phyloP scores from a whole-genome alignment of 37 sponge, comb jelly and placozoan species.

The Aphrocallistes beatrix region DNA sequence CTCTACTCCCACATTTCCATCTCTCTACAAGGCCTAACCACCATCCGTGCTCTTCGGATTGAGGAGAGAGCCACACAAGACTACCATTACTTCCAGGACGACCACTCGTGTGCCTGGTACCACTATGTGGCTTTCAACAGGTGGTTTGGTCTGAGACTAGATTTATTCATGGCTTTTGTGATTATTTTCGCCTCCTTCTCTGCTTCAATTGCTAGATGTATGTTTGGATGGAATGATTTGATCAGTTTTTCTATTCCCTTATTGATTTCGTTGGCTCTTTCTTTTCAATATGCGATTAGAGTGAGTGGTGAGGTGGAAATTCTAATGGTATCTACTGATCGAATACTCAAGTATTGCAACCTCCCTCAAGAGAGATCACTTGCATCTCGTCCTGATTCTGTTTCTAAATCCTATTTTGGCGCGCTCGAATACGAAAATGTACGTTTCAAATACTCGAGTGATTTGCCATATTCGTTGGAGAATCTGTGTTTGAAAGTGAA shows the following conservation, averaged over 20 bases:
- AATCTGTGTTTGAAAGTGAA: not conserved
- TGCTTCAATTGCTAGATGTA: not conserved
- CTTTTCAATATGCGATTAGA: conserved; percentile 32
- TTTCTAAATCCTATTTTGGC: not conserved
- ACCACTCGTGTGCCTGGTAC: not conserved
- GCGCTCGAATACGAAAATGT: not conserved
- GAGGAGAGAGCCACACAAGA: conserved; percentile 18
- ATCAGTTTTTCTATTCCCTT: not conserved
- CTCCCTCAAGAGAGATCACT: not conserved
- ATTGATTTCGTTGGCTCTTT: conserved; percentile 19
- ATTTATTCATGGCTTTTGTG: not conserved
- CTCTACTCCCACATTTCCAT: conserved; percentile 14
- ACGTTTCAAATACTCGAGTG: not conserved
- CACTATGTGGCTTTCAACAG: not conserved
- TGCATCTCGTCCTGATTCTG: not conserved
- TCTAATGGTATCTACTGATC: conserved; percentile 39
- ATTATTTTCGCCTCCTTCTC: not conserved
- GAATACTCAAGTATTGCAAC: conserved; percentile 28
- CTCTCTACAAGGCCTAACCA: conserved; percentile 24
- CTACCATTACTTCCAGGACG: not conserved
- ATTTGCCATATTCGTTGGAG: not conserved
- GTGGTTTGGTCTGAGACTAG: not conserved
- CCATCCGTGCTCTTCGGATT: conserved; percentile 35
- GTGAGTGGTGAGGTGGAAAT: conserved; percentile 37
- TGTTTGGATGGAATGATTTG: not conserved